Conservation (phyloP, 2,113 vertebrate genomes). For the Numenius arquata region DNA sequence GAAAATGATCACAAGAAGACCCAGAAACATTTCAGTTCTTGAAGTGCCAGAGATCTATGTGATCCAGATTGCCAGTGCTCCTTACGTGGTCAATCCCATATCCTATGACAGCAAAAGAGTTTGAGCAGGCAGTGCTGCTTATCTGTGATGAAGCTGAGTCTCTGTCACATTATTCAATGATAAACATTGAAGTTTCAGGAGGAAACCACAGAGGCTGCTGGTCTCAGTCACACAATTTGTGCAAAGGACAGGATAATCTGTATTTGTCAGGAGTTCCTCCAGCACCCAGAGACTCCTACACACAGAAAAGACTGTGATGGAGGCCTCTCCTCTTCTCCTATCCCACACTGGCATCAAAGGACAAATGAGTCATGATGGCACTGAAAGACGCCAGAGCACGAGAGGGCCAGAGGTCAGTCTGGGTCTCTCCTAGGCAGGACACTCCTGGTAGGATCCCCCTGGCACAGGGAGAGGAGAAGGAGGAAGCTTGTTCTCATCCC, state of each 20-base stretch:
- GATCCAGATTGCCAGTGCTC: not conserved
- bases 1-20: not conserved
- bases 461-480: not conserved
- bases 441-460: not conserved
- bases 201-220: not conserved
- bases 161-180: not conserved
- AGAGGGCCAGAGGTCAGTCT: not conserved
- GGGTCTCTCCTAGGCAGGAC: not conserved
- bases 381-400: not conserved
- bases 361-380: not conserved
- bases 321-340: not conserved
- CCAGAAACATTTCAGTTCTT: not conserved
- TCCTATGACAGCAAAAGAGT: not conserved
- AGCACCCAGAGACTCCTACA: not conserved
- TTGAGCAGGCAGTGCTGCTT: not conserved
- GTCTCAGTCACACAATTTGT: not conserved
- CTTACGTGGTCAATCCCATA: not conserved
- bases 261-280: not conserved
- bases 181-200: not conserved
- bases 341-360: not conserved
- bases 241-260: not conserved
- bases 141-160: not conserved
- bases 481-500: not conserved
- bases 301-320: not conserved
- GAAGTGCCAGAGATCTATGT: not conserved